Base-by-base conservation (phyloP, 2,888 invertebrate genomes). In the Trachelus iudaicus region DNA sequence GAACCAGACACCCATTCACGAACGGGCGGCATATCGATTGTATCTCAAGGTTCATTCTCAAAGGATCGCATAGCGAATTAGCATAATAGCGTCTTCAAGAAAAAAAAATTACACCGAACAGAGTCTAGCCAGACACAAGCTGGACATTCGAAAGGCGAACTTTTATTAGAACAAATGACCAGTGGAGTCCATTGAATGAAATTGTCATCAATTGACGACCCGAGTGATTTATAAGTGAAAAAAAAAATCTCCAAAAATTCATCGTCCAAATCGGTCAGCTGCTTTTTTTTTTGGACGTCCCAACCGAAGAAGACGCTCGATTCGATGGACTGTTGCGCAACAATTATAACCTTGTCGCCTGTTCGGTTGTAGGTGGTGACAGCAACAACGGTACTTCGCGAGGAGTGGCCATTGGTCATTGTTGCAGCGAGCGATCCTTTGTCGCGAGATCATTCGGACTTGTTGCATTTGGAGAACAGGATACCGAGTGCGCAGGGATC, bases 391-490 rank as follows among this genome's bases (percentile, higher is more conserved):
- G 81, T 79, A 76, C 77, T 78, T 80, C 76, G 37, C 73, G 73
- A 79, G 74, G 80, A 82, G 81, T 73, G 80, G 79, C 69, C 76
- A 56, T 37, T 76, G 83, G 74, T 82, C 81, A 80, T 83, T 83
- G 85, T 81, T 81, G 79, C 84, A 33, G 79, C 78, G 80, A 82
- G 79, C 12, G 78, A 84, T 71, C 71, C 34, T 34, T 71, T 23
- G 31, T 71, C 71, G 31, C 71, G 71, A 71, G 31, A 71, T 31
- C 71, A 4, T 12, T 23, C 23, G 9, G 23, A 23, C 23, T 6
- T 56, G 9, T 56, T 56, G 23, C 9, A 56, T 2, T 56, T 9
- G 0, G 1, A 23, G 0, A 56, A 56, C 2, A 23, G 23, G 23
- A 6, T 2, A 23, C 9, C 9, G 2, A 56, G 23, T 23, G 40